Evolutionary conservation across 2,888 invertebrate species (phyloP).

Genomic region (Syritta pipiens): DNA sequence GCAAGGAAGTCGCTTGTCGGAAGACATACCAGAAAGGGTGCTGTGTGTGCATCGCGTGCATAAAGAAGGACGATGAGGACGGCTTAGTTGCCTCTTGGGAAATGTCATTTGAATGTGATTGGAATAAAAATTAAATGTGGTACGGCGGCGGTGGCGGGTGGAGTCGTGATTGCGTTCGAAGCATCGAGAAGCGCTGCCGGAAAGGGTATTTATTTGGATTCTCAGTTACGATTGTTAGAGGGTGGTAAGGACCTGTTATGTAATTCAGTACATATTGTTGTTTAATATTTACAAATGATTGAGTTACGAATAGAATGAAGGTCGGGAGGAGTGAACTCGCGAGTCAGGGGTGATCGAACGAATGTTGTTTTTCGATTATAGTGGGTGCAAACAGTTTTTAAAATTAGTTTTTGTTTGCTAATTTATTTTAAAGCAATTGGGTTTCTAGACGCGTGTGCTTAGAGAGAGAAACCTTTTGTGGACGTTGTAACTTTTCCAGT

Average conservation of each 20-base stretch:
- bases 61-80: slow-evolving; percentile 6
- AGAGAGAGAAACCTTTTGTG: no score
- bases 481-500: no score
- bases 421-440: no score
- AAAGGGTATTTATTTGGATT: slow-evolving; percentile 24
- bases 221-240: slow-evolving; percentile 19
- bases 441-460: no score
- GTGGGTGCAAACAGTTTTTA: no score
- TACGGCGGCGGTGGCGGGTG: slow-evolving; percentile 27
- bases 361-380: no score
- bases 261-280: slow-evolving; percentile 70
- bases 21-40: slow-evolving; percentile 25
- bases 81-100: slow-evolving; percentile 56
- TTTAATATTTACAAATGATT: slow-evolving; percentile 57
- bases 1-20: slow-evolving; percentile 24
- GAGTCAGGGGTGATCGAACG: neutral
- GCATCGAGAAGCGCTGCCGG: neutral
- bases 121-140: slow-evolving; percentile 65
- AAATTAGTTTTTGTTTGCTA: no score
- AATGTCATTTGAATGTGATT: slow-evolving; percentile 71
- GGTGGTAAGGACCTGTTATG: slow-evolving; percentile 56
- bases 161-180: slow-evolving; percentile 48
- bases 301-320: slow-evolving; percentile 19
- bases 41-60: slow-evolving; percentile 56
- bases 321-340: neutral